phyloP scores from a whole-genome alignment of 2,113 vertebrate genomes.

The Microtus pennsylvanicus region DNA sequence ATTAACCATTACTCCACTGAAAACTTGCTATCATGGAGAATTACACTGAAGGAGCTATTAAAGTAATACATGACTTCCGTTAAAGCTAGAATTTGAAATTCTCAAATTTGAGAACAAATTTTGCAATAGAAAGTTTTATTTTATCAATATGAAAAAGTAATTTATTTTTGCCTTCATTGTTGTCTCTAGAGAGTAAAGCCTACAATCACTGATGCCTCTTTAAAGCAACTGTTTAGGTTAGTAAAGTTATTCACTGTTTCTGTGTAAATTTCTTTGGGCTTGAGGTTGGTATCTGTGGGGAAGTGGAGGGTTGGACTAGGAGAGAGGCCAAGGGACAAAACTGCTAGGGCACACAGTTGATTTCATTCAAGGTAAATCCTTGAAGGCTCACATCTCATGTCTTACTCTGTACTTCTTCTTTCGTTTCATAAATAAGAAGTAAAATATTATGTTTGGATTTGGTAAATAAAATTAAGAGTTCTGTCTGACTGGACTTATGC shows the following conservation, averaged over 20 bases:
- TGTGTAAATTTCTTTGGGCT: constrained; percentile 20
- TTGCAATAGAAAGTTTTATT: constrained; percentile 11
- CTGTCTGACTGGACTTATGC: background rate
- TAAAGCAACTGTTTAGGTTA: background rate
- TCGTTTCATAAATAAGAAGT: constrained; percentile 13
- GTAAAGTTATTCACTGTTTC: constrained; percentile 27
- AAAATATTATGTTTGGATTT: background rate
- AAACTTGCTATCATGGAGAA: background rate
- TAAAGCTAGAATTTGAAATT: constrained; percentile 1
- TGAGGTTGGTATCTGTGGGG: background rate
- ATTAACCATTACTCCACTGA: background rate
- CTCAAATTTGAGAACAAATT: constrained; percentile 34
- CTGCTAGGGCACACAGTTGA: background rate
- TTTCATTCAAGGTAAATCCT: constrained; percentile 7
- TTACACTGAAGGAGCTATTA: background rate
- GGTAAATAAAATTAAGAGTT: constrained; percentile 27
- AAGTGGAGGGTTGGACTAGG: background rate
- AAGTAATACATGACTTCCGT: background rate
- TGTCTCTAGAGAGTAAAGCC: background rate
- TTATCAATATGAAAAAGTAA: background rate
- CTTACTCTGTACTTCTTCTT: background rate
- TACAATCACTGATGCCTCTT: background rate
- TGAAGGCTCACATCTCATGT: background rate
- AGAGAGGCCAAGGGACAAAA: constrained; percentile 1
- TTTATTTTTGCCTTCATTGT: background rate